Evolutionary conservation across 1,140 invertebrate genomes (phyloP).

Genomic region (Leptonema lineaticorne): DNA sequence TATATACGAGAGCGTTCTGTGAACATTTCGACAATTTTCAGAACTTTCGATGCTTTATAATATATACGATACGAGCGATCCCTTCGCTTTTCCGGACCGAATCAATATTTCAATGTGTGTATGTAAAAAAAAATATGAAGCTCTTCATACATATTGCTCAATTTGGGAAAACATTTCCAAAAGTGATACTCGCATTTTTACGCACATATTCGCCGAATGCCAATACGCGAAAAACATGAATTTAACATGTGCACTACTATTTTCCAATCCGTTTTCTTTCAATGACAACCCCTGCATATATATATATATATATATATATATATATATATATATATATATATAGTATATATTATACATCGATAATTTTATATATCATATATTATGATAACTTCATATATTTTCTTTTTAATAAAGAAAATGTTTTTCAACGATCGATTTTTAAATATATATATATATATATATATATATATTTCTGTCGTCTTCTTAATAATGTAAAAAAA

Average conservation of each 20-base stretch:
- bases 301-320: too few species aligned
- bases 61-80: constrained; percentile 12
- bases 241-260: not conserved
- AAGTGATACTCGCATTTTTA: constrained; percentile 4
- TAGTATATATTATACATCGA: too few species aligned
- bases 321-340: too few species aligned
- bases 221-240: not conserved
- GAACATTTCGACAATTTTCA: not conserved
- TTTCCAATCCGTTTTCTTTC: too few species aligned
- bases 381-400: too few species aligned
- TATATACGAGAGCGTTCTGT: too few species aligned
- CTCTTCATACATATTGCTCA: constrained; percentile 13
- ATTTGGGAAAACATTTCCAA: constrained; percentile 13
- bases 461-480: too few species aligned
- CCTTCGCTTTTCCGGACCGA: not conserved
- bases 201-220: not conserved
- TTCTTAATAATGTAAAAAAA: too few species aligned
- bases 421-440: too few species aligned
- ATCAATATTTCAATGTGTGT: constrained; percentile 15
- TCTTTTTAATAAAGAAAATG: too few species aligned
- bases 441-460: too few species aligned
- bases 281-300: not conserved
- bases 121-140: constrained; percentile 20
- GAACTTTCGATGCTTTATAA: not conserved
- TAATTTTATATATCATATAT: too few species aligned